phyloP scores from a whole-genome alignment of 2,113 vertebrate species.

The Thinocorus orbignyianus region DNA sequence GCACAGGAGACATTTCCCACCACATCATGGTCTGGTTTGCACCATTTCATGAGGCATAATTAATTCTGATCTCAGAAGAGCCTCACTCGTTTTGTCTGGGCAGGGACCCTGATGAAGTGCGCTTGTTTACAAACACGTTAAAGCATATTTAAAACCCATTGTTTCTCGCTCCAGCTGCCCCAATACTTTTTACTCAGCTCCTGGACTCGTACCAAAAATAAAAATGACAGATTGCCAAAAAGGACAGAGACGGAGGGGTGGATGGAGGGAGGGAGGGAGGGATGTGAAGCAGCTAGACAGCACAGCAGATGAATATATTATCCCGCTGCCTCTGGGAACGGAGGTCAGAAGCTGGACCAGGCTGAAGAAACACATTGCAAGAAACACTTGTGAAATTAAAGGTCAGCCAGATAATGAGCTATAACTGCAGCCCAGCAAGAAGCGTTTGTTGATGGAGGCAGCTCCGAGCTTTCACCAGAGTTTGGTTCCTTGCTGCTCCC shows the following conservation, averaged over 20 bases:
- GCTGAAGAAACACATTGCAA: neutral
- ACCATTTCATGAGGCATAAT: neutral
- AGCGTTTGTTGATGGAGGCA: neutral
- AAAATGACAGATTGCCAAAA: constrained; percentile 39
- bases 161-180: constrained; percentile 15
- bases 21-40: neutral
- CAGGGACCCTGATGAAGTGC: neutral
- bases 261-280: neutral
- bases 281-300: neutral
- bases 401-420: neutral
- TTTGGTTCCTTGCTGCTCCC: neutral
- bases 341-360: neutral
- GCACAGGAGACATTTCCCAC: neutral
- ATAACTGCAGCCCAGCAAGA: neutral
- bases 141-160: neutral
- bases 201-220: neutral
- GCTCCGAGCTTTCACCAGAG: neutral
- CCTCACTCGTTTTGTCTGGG: neutral
- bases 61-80: neutral
- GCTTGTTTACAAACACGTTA: constrained; percentile 29
- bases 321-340: neutral
- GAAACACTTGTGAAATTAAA: neutral
- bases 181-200: constrained; percentile 7
- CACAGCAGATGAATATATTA: constrained; percentile 8
- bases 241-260: neutral